Conservation (phyloP, 2,888 invertebrate genomes). For the Drosophila rellima region DNA sequence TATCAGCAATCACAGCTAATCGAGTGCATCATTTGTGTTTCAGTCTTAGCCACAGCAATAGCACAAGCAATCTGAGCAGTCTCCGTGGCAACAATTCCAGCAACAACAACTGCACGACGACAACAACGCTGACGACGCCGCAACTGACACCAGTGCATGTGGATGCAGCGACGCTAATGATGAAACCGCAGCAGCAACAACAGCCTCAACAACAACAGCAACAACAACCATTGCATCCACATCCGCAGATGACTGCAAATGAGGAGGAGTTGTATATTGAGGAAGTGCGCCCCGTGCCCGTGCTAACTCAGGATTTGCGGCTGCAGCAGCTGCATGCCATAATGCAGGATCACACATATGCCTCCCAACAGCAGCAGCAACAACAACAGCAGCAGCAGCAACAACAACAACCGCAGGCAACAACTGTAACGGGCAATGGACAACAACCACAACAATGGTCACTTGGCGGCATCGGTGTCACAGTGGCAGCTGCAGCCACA, state of each 20-base stretch:
- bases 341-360: constrained; percentile 85
- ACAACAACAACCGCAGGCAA: constrained; percentile 27
- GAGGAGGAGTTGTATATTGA: constrained; percentile 85
- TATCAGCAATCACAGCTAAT: constrained; percentile 23
- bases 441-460: constrained; percentile 79
- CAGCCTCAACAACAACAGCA: constrained; percentile 9
- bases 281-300: constrained; percentile 84
- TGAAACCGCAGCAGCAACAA: constrained; percentile 42
- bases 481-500: constrained; percentile 58
- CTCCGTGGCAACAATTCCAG: constrained; percentile 45
- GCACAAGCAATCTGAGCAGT: constrained; percentile 51
- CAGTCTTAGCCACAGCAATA: constrained; percentile 63
- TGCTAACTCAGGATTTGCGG: constrained; percentile 82
- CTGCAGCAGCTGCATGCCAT: constrained; percentile 84
- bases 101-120: constrained; percentile 35
- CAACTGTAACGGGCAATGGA: constrained; percentile 35
- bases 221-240: constrained; percentile 29
- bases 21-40: neutral
- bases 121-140: constrained; percentile 40
- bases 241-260: constrained; percentile 51
- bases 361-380: constrained; percentile 62
- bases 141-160: constrained; percentile 53
- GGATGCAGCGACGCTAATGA: constrained; percentile 28
- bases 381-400: constrained; percentile 56
- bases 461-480: constrained; percentile 79